A percentile compares a stretch with the other conserved stretches of the same genome.
phyloP scores from a whole-genome alignment of 2,113 vertebrate genomes.

The Cynopterus brachyotis region DNA sequence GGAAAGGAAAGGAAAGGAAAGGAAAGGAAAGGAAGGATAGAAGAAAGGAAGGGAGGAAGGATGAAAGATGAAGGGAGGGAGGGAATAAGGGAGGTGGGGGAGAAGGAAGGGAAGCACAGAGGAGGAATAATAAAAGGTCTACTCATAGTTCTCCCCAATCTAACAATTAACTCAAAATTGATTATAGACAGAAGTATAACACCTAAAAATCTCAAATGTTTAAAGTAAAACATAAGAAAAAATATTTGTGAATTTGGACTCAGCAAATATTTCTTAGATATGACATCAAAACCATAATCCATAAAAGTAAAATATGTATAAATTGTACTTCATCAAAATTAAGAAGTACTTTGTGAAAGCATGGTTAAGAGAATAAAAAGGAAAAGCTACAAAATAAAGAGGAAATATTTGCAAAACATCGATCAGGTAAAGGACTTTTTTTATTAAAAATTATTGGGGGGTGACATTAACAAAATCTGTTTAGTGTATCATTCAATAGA shows the following conservation, averaged over 20 bases:
- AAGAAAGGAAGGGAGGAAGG: rapidly evolving
- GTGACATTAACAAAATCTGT: too few relatives aligned
- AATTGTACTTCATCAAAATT: neutral
- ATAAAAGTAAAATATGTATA: neutral
- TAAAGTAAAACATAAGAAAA: neutral
- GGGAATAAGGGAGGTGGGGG: rapidly evolving
- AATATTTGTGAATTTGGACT: neutral
- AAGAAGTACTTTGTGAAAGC: neutral
- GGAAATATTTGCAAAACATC: neutral
- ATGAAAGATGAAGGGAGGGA: neutral
- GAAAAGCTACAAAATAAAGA: neutral
- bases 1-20: too few relatives aligned
- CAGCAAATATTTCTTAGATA: neutral
- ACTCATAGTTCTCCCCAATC: neutral
- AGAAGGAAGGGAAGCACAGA: neutral
- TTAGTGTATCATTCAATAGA: too few relatives aligned
- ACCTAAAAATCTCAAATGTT: neutral
- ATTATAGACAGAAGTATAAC: neutral
- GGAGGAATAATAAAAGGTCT: neutral
- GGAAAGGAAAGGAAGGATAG: rapidly evolving
- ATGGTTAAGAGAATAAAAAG: neutral
- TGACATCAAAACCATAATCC: neutral
- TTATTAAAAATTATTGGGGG: too few relatives aligned
- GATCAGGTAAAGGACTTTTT: neutral
- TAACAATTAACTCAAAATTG: neutral